Percentiles rank a stretch among this genome's conserved stretches.
Conservation (phyloP, 1,140 invertebrate genomes). For the Ceratitis capitata region DNA sequence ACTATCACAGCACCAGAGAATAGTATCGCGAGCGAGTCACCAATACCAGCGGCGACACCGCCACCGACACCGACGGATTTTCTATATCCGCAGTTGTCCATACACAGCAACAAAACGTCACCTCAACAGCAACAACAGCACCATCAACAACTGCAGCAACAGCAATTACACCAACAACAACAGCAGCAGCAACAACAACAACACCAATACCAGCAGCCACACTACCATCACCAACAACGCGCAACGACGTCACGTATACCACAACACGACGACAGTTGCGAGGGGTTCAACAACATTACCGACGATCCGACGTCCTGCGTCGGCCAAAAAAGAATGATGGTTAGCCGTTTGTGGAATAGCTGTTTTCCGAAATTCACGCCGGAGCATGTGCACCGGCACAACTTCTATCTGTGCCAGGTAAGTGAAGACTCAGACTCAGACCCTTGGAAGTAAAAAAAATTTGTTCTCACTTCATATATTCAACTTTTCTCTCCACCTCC, state of each 20-base stretch:
- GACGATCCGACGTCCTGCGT: constrained; percentile 56
- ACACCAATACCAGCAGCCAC: background rate
- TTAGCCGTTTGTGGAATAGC: constrained; percentile 64
- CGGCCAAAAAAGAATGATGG: constrained; percentile 64
- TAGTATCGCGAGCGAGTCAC: constrained; percentile 37
- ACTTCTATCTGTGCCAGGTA: constrained; percentile 64
- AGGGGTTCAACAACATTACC: constrained; percentile 60
- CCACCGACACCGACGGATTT: constrained; percentile 48
- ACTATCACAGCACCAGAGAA: constrained; percentile 27
- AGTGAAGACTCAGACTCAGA: background rate
- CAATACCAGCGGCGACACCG: constrained; percentile 49
- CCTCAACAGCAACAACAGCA: constrained; percentile 50
- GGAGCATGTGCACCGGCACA: constrained; percentile 63
- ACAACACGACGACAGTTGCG: constrained; percentile 60
- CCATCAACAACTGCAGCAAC: constrained; percentile 49
- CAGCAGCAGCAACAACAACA: constrained; percentile 6
- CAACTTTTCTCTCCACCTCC: background rate
- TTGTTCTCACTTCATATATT: background rate
- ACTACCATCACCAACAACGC: constrained; percentile 19
- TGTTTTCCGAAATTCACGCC: constrained; percentile 64
- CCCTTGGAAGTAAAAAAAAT: background rate
- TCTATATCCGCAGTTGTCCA: constrained; percentile 44
- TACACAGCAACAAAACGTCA: constrained; percentile 63
- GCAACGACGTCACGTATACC: constrained; percentile 25
- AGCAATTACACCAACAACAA: constrained; percentile 48